phyloP scores from a whole-genome alignment of 2,797 vertebrate genomes.

The Tragopan temminckii region DNA sequence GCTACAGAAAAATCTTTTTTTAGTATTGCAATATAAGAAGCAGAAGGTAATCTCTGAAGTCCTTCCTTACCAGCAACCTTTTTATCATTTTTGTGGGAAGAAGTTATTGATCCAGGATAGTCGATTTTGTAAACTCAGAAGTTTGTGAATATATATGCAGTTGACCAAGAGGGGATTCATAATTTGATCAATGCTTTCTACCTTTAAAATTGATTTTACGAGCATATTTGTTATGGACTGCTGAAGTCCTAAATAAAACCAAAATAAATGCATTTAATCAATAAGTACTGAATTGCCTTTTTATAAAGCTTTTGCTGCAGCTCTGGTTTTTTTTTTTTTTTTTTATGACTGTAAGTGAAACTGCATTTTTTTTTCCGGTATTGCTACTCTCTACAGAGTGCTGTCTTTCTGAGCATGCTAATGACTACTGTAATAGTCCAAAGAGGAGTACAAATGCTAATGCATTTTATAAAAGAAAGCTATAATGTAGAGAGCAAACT shows the following conservation, averaged over 20 bases:
- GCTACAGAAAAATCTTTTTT: not conserved
- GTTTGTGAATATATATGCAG: not conserved
- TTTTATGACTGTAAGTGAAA: rapidly evolving
- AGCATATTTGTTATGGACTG: not conserved
- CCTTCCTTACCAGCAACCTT: not conserved
- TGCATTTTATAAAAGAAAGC: not conserved
- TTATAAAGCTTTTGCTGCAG: not conserved
- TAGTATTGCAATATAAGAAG: not conserved
- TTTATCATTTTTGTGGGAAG: not conserved
- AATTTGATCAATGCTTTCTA: not conserved
- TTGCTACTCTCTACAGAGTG: not conserved
- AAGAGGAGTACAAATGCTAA: not conserved
- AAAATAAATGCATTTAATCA: not conserved
- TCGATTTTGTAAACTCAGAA: not conserved
- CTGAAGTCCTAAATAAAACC: not conserved
- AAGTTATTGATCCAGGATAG: not conserved
- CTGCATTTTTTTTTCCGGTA: not conserved
- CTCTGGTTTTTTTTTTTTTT: not conserved
- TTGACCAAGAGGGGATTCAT: not conserved
- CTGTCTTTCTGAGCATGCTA: not conserved
- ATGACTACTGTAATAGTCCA: rapidly evolving
- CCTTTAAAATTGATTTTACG: not conserved
- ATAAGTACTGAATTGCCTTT: not conserved
- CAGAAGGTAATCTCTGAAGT: not conserved
- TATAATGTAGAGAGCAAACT: not conserved